Percentiles rank a stretch among this genome's conserved stretches.
Evolutionary conservation across 1,140 invertebrate genomes (phyloP).

Genomic region (Euwallacea fornicatus): DNA sequence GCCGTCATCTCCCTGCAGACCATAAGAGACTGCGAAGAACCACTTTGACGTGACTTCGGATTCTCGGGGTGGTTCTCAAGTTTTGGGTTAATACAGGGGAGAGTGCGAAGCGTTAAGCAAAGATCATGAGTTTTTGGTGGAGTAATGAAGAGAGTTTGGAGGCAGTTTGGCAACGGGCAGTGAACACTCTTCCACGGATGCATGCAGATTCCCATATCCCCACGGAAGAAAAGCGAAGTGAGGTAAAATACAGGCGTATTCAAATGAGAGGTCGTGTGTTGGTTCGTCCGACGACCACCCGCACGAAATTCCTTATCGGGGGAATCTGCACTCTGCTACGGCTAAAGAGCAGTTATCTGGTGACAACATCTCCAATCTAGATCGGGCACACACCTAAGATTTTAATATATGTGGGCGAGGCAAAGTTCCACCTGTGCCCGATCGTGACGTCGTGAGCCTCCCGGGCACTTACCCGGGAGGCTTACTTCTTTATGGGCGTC

Average conservation of each 20-base stretch:
- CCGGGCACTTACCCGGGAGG: conserved; percentile 7
- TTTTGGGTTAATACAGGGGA: background rate
- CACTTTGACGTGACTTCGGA: background rate
- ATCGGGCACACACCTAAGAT: conserved; percentile 53
- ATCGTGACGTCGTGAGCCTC: conserved; percentile 22
- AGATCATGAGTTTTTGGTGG: no score
- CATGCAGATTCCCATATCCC: conserved; percentile 46
- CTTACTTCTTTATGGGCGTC: no score
- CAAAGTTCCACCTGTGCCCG: conserved; percentile 22
- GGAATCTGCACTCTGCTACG: conserved; percentile 47
- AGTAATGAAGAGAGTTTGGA: no score
- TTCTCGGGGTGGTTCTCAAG: background rate
- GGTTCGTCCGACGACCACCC: conserved; percentile 49
- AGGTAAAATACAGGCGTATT: conserved; percentile 52
- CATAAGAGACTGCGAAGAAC: background rate
- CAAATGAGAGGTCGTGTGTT: conserved; percentile 53
- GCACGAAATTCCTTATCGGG: conserved; percentile 48
- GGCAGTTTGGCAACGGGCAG: background rate
- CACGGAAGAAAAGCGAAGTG: conserved; percentile 36
- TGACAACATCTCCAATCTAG: conserved; percentile 55
- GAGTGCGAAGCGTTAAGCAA: background rate
- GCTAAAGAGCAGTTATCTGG: conserved; percentile 49
- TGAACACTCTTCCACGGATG: conserved; percentile 23
- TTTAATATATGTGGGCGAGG: conserved; percentile 48
- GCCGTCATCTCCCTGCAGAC: background rate